These are phyloP conservation scores for Anser cygnoides DNA, from an alignment of 2,113 vertebrate genomes.

Conservation along the genomic window DNA sequence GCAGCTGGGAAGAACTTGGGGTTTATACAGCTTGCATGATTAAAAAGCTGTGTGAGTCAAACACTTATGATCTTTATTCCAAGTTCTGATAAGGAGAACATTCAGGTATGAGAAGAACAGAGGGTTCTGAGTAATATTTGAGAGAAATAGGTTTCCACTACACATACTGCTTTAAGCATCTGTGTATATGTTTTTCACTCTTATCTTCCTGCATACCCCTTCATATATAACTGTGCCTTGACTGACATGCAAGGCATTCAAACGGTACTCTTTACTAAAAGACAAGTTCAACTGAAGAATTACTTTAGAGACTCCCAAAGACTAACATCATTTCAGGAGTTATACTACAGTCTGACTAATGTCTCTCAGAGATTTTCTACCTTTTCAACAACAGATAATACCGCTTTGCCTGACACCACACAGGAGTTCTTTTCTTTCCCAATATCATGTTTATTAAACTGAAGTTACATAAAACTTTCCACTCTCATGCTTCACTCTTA, in stretches of 20 bases:
- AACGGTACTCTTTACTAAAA: not conserved
- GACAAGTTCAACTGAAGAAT: not conserved
- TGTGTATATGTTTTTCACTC: not conserved
- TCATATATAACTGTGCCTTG: not conserved
- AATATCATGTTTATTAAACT: not conserved
- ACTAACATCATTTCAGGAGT: not conserved
- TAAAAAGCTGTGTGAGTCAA: not conserved
- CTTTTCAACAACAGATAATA: not conserved
- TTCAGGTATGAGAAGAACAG: not conserved
- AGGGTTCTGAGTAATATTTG: not conserved
- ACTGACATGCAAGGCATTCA: not conserved
- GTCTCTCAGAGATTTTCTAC: not conserved
- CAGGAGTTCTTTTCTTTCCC: not conserved
- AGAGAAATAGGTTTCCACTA: not conserved
- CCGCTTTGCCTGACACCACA: not conserved
- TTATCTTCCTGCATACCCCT: not conserved
- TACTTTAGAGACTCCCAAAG: not conserved
- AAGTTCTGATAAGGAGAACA: not conserved
- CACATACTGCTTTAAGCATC: not conserved
- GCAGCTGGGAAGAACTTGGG: not conserved
- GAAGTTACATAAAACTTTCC: not conserved
- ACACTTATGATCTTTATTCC: not conserved
- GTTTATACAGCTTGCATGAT: not conserved
- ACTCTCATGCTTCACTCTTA: accelerated
- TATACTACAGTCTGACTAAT: not conserved